Conservation (phyloP, 2,113 vertebrate species). For the Morone saxatilis region DNA sequence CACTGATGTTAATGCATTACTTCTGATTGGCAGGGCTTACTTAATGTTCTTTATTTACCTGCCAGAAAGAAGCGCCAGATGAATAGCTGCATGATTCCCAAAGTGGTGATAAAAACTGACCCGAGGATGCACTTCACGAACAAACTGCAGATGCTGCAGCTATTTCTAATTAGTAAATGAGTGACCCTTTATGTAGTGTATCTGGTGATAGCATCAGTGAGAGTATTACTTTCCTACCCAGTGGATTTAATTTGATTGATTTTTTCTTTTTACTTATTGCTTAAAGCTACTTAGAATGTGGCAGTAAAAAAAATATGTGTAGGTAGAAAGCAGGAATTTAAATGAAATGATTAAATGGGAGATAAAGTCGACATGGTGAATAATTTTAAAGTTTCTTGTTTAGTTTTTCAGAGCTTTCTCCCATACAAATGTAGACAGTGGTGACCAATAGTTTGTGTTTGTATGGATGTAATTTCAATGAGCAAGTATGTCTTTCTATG, state of each 20-base stretch:
- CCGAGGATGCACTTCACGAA: neutral
- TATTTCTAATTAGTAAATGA: conserved; percentile 32
- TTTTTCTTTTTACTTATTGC: conserved; percentile 9
- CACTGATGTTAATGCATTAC: neutral
- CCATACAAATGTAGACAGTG: neutral
- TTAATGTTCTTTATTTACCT: neutral
- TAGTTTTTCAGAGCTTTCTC: neutral
- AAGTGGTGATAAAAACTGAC: neutral
- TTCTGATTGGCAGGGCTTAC: neutral
- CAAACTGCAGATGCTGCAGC: conserved; percentile 33
- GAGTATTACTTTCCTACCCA: neutral
- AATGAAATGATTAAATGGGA: neutral
- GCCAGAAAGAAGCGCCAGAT: neutral
- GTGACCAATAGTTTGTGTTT: neutral
- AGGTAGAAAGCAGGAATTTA: neutral
- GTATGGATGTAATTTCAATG: too few species aligned
- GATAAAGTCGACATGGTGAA: neutral
- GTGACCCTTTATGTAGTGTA: neutral
- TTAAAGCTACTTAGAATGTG: neutral
- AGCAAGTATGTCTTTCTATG: too few species aligned
- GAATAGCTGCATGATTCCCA: neutral
- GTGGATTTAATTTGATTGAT: conserved; percentile 1
- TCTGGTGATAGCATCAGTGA: neutral
- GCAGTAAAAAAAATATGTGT: neutral
- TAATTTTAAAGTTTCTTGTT: neutral